phyloP scores from a whole-genome alignment of 1,140 invertebrate genomes.

The Euborellia annulipes region DNA sequence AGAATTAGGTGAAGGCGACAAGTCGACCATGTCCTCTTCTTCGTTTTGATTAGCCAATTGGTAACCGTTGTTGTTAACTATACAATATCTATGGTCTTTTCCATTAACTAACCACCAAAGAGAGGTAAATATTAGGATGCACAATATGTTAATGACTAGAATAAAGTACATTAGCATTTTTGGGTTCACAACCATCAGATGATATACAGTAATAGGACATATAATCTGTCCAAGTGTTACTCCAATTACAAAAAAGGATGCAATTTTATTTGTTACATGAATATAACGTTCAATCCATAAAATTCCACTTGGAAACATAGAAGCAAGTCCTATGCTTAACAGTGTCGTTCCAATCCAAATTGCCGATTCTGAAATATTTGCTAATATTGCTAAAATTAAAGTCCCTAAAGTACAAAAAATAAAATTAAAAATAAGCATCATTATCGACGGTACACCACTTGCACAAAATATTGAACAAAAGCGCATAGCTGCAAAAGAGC shows the following conservation, averaged over 20 bases:
- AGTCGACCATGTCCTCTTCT: conserved; percentile 17
- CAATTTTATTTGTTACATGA: conserved; percentile 30
- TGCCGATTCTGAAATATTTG: conserved; percentile 17
- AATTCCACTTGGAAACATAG: conserved; percentile 31
- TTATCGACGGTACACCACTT: conserved; percentile 22
- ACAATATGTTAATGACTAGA: conserved; percentile 8
- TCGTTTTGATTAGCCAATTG: conserved; percentile 20
- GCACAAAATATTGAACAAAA: conserved; percentile 30
- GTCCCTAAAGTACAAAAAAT: conserved; percentile 24
- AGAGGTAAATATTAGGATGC: conserved; percentile 11
- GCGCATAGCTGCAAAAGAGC: conserved; percentile 28
- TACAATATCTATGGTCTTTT: conserved; percentile 9
- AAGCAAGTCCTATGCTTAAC: conserved; percentile 31
- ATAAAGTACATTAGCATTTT: conserved; percentile 22
- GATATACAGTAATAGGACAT: conserved; percentile 24
- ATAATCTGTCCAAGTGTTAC: conserved; percentile 32
- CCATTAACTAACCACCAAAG: conserved; percentile 8
- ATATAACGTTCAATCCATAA: conserved; percentile 33
- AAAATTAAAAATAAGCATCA: conserved; percentile 26
- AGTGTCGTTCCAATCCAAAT: conserved; percentile 22
- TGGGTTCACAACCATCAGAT: conserved; percentile 21
- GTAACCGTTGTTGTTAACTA: conserved; percentile 15
- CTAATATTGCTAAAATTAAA: conserved; percentile 24
- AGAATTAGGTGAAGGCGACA: conserved; percentile 7
- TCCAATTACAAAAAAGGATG: conserved; percentile 31